A percentile compares a stretch with the other conserved stretches of the same genome.
Evolutionary conservation across 2,113 vertebrate species (phyloP).

Genomic region (Spea multiplicata): DNA sequence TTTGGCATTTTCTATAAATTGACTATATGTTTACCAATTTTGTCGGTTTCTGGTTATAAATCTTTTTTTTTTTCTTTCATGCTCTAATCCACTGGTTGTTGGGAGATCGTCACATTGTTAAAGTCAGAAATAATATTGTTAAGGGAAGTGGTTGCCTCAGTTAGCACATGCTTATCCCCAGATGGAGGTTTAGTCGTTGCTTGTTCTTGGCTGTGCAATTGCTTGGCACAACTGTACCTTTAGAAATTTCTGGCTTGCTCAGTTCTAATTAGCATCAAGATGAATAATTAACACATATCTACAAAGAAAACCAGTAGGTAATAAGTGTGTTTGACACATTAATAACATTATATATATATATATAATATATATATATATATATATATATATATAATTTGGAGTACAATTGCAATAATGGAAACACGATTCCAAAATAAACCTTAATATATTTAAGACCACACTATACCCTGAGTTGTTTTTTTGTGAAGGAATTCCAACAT

Average conservation of each 20-base stretch:
- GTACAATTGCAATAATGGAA: too few relatives aligned
- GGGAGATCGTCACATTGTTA: background rate
- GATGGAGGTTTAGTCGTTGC: conserved; percentile 35
- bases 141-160: background rate
- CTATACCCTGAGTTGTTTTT: too few relatives aligned
- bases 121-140: background rate
- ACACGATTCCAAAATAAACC: too few relatives aligned
- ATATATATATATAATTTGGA: too few relatives aligned
- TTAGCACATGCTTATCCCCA: conserved; percentile 17
- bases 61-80: too few relatives aligned
- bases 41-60: too few relatives aligned
- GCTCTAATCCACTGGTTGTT: too few relatives aligned
- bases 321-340: conserved; percentile 24
- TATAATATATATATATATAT: too few relatives aligned
- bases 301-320: conserved; percentile 16
- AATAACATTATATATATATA: too few relatives aligned
- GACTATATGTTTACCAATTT: too few relatives aligned
- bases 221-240: conserved; percentile 16
- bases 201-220: conserved; percentile 38
- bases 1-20: background rate
- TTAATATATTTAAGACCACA: too few relatives aligned
- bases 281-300: conserved; percentile 43
- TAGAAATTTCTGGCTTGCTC: conserved; percentile 26
- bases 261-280: conserved; percentile 39
- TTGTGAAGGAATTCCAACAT: too few relatives aligned